Conservation (phyloP, 2,888 invertebrate genomes). For the Celastrina argiolus region DNA sequence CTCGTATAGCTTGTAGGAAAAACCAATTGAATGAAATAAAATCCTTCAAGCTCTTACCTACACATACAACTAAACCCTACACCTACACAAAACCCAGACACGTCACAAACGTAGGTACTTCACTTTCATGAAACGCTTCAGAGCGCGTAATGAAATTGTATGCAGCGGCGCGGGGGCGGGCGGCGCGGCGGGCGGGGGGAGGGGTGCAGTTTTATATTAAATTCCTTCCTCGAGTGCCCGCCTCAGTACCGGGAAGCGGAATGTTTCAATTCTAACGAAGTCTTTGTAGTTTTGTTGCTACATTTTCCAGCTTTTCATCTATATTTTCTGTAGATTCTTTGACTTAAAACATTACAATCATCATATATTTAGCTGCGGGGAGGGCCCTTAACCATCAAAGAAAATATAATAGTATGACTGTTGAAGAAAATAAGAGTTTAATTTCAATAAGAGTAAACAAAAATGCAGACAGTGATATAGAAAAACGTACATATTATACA, state of each 20-base stretch:
- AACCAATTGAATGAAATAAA: too few species aligned
- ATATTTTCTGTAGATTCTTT: neutral
- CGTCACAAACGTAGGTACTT: neutral
- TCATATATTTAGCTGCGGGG: too few species aligned
- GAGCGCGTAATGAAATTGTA: conserved; percentile 23
- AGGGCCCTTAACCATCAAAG: too few species aligned
- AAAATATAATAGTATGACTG: too few species aligned
- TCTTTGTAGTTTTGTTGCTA: neutral
- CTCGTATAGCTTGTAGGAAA: too few species aligned
- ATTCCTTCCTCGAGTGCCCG: conserved; percentile 16
- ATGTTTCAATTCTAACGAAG: neutral
- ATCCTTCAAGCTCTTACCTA: too few species aligned
- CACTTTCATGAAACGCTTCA: conserved; percentile 8
- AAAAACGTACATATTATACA: too few species aligned
- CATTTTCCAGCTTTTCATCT: neutral
- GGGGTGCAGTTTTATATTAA: conserved; percentile 19
- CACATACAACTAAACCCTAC: neutral
- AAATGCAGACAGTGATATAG: too few species aligned
- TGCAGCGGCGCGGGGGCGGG: conserved; percentile 8
- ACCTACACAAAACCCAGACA: neutral
- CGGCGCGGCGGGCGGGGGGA: neutral
- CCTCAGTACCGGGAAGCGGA: neutral
- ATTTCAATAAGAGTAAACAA: too few species aligned
- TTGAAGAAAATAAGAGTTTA: too few species aligned
- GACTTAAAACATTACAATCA: too few species aligned